Base-by-base conservation (phyloP, 2,888 invertebrate species). In the Steromphala cineraria region DNA sequence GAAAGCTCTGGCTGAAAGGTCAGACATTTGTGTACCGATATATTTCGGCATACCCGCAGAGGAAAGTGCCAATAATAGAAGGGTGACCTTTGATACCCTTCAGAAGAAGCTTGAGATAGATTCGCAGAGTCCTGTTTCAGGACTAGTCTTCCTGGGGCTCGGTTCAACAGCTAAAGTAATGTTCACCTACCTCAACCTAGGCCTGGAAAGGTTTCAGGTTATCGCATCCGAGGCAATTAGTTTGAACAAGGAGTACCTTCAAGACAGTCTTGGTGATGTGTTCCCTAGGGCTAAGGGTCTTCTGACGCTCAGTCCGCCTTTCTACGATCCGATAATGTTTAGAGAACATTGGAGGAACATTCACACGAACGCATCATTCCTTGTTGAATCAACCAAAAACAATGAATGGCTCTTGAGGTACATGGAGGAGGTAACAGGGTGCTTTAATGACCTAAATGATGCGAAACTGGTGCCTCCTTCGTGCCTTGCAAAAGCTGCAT, bases 331-430 rank as follows among this genome's bases (percentile, higher is more conserved):
- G 13, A 3, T 21, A 15, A 17, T 31, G 19, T 75, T 75, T 19
- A 53, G 21, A 24, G 19, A 13, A 13, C 21, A 75, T 52, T 75
- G 75, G 75, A 19, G 28, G 21, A 52, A 19, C 19, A n/a, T 75
- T 52, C 53, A 53, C 52, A 53, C 52, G 8, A 19, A 75, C 21
- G 53, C n/a, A 2, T 15, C 21, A 8, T 10, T 24, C 3, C 21
- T 75, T 21, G 10, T 46, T n/a, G 24, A 21, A n/a, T 15, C n/a
- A 40, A 53, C 31, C 10, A 21, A 52, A 24, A 24, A 75, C 36
- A 46, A 75, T n/a, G 53, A 24, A 28, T 75, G 75, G 75, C 75
- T 75, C 13, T 28, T 53, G 24, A 75, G 21, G 53, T 75, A 75
- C 28, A 53, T 75, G 53, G 75, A 75, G n/a, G 10, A 13, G 53